A percentile compares a stretch with the other conserved stretches of the same genome.
Evolutionary conservation across 2,113 vertebrate species (phyloP).

Genomic region (Prietella phreatophila): DNA sequence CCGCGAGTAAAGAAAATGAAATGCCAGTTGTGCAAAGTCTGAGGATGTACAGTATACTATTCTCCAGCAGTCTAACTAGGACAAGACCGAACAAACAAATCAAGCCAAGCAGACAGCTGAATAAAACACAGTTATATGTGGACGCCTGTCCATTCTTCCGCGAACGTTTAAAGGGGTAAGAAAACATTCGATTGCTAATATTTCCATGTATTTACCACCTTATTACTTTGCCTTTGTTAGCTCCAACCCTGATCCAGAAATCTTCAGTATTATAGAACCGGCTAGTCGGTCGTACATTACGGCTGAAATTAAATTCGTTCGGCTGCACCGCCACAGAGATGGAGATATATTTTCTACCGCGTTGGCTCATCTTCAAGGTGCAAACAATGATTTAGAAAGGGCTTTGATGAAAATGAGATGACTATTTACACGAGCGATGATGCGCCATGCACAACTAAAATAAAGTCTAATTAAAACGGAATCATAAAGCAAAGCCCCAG

Average conservation of each 20-base stretch:
- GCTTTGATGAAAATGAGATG: slow-evolving; percentile 7
- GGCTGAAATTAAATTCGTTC: neutral
- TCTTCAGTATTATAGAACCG: neutral
- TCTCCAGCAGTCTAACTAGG: neutral
- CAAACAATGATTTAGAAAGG: slow-evolving; percentile 15
- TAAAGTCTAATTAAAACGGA: slow-evolving; percentile 33
- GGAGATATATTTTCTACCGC: neutral
- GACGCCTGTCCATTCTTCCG: neutral
- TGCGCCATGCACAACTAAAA: slow-evolving; percentile 2
- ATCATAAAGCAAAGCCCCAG: slow-evolving; percentile 37
- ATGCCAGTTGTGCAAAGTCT: neutral
- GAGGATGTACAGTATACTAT: neutral
- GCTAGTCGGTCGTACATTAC: neutral
- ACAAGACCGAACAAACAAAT: neutral
- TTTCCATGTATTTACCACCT: neutral
- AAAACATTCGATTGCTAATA: neutral
- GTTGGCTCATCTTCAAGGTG: neutral
- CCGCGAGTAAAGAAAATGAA: neutral
- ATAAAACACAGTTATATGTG: neutral
- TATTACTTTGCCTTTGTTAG: neutral
- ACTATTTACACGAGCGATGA: slow-evolving; percentile 17
- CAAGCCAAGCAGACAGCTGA: neutral
- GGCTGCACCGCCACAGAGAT: neutral
- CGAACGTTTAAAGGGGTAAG: neutral
- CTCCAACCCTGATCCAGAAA: neutral